Evolutionary conservation across 2,888 invertebrate genomes (phyloP).

Genomic region (Conomelus anceps): DNA sequence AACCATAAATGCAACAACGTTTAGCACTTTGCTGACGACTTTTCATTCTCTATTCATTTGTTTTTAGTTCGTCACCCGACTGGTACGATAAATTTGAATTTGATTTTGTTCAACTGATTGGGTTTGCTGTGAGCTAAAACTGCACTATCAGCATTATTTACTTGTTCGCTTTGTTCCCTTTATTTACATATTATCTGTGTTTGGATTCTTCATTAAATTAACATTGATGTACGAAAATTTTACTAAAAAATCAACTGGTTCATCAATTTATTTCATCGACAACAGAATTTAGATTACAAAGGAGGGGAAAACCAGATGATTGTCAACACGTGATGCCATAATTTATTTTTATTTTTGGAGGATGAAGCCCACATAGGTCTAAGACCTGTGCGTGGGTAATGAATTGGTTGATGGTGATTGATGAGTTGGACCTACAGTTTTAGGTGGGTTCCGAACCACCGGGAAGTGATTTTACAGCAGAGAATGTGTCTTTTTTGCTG

Average conservation of each 20-base stretch:
- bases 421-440: too few relatives aligned
- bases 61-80: neutral
- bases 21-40: neutral
- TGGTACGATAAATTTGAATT: neutral
- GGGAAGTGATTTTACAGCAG: too few relatives aligned
- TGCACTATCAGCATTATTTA: neutral
- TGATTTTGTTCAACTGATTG: neutral
- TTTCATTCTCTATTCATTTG: neutral
- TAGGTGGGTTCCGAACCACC: too few relatives aligned
- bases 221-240: neutral
- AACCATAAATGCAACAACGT: neutral
- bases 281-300: too few relatives aligned
- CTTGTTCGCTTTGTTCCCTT: too few relatives aligned
- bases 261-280: neutral
- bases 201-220: neutral
- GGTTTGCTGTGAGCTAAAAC: neutral
- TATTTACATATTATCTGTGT: neutral
- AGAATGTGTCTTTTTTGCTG: too few relatives aligned
- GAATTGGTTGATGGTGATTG: too few relatives aligned
- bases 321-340: too few relatives aligned
- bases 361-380: too few relatives aligned
- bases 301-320: too few relatives aligned
- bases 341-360: too few relatives aligned
- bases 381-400: too few relatives aligned
- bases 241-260: neutral